Percentiles rank a stretch among this genome's conserved stretches.
Evolutionary conservation across 2,888 invertebrate species (phyloP).

Genomic region (Colletes collaris): DNA sequence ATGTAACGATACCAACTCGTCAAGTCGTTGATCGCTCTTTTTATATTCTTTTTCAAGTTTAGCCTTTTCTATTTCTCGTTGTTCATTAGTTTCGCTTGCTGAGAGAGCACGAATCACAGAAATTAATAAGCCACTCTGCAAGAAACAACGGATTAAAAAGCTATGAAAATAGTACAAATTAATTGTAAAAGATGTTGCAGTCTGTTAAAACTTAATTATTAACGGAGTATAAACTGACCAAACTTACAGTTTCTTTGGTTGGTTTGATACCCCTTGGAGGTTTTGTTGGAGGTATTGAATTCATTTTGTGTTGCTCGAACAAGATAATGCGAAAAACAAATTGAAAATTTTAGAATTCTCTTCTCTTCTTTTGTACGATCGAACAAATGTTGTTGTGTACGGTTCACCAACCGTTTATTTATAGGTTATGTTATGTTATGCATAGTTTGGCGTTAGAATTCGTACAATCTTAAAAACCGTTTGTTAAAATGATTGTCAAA

Average conservation of each 20-base stretch:
- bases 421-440: constrained; percentile 26
- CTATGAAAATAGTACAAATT: not conserved
- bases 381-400: not conserved
- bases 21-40: constrained; percentile 94
- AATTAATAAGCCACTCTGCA: constrained; percentile 93
- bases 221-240: not conserved
- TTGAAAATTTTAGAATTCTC: not conserved
- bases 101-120: constrained; percentile 97
- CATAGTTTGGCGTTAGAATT: not conserved
- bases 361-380: not conserved
- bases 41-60: constrained; percentile 97
- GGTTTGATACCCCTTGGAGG: constrained; percentile 94
- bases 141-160: constrained; percentile 41
- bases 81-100: constrained; percentile 96
- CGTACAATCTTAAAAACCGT: not conserved
- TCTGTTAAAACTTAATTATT: not conserved
- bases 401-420: not conserved
- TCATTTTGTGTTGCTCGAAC: constrained; percentile 82
- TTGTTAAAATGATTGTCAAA: not conserved
- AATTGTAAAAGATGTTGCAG: not conserved
- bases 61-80: constrained; percentile 95
- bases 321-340: not conserved
- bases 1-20: constrained; percentile 94
- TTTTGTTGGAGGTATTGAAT: constrained; percentile 90
- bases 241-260: constrained; percentile 91